Evolutionary conservation across 2,888 invertebrate genomes (phyloP).

Genomic region (Phasia obesa): DNA sequence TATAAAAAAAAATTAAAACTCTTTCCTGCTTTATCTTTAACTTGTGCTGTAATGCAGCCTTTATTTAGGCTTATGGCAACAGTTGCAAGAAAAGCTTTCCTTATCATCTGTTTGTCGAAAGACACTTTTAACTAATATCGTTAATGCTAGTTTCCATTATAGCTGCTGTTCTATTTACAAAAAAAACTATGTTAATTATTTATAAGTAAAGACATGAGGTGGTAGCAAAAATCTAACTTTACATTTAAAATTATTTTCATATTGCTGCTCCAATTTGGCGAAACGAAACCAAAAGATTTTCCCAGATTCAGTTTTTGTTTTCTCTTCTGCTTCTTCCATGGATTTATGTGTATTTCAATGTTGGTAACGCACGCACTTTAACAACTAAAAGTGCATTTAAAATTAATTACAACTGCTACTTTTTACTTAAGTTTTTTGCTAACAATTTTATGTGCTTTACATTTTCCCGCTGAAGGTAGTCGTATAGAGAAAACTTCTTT

Average conservation of each 20-base stretch:
- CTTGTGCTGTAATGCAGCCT: conserved; percentile 5
- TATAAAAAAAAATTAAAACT: too few relatives aligned
- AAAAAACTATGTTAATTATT: conserved; percentile 34
- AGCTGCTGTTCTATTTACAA: neutral
- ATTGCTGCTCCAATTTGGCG: neutral
- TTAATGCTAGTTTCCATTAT: neutral
- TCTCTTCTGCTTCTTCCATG: neutral
- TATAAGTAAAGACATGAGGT: conserved; percentile 37
- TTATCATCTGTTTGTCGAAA: neutral
- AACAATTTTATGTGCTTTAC: conserved; percentile 9
- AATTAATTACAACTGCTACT: conserved; percentile 72
- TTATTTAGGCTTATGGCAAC: conserved; percentile 32
- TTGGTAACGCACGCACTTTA: conserved; percentile 61
- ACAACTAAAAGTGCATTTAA: conserved; percentile 73
- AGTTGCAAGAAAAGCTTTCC: neutral
- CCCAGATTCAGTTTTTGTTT: conserved; percentile 7
- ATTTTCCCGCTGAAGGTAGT: conserved; percentile 4
- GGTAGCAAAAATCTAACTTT: conserved; percentile 24
- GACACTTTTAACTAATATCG: conserved; percentile 5
- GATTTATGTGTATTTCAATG: conserved; percentile 36
- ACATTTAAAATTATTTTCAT: conserved; percentile 20
- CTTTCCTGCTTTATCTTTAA: too few relatives aligned
- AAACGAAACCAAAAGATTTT: neutral
- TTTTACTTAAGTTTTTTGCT: conserved; percentile 53
- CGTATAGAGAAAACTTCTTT: conserved; percentile 2